Evolutionary conservation across 1,140 invertebrate genomes (phyloP), one percentile per base, ranked within the genome.

Genomic region (Drosophila hydei): DNA sequence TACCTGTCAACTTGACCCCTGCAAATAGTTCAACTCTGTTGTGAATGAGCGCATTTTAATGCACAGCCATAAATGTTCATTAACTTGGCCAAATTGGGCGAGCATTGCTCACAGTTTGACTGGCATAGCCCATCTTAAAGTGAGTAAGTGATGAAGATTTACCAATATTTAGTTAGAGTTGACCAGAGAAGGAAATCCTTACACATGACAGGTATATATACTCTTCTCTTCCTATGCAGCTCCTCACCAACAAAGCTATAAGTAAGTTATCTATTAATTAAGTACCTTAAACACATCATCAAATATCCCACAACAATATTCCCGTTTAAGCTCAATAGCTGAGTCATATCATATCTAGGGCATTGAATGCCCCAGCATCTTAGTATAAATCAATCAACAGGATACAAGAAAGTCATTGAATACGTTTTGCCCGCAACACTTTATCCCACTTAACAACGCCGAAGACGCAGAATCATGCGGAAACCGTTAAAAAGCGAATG

Each of bases 1-100:
- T 89, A 85, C 62, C 83, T 90, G 88, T 88, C 83, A 81, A 72
- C 77, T 76, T 87, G 81, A 70, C 75, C 64, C 51, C 50, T 16
- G 62, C 63, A 75, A 75, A 84, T 60, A 72, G 69, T 75, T 85
- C 58, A 74, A 69, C 68, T 73, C 25, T 50, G 11, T 51, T 55
- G 40, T 64, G 45, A 71, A 65, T 71, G 36, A 58, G 19, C 51
- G 61, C 68, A 36, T 27, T 42, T 51, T 68, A 69, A 69, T 61
- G 48, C 58, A 61, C 51, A 63, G 30, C 30, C 38, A 56, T 56
- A 48, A 64, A 38, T 58, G 54, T 56, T 60, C 36, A 60, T 23
- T 68, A 33, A 51, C 55, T 27, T 51, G 27, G 38, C 7, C 1
- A 21, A 36, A 45, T 52, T 45, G 38, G 19, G 2, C 38, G 14